Base-by-base conservation (phyloP, 2,888 invertebrate genomes). In the Thumatha senex region DNA sequence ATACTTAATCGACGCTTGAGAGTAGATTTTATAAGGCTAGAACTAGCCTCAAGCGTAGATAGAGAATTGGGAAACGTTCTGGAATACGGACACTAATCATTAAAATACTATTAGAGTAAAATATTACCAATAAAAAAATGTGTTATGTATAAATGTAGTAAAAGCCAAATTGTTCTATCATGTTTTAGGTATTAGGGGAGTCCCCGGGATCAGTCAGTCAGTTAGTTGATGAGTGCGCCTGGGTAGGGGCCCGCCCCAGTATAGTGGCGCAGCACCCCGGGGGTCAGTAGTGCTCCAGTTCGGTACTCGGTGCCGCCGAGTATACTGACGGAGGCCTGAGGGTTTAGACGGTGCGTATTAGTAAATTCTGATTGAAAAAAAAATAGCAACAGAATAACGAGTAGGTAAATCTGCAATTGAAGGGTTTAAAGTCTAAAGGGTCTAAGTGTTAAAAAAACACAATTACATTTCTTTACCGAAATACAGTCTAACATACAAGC, bases 291-390 rank as follows among this genome's bases (percentile, higher is more conserved):
- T 88, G 86, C 56, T 90, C 90, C 33, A 77, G 57, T 51, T 89
- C 89, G 0, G 78, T 84, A 7, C 84, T 61, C 1, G 89, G 89
- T 33, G 90, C 89, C 38, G 87, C 86, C 0, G 89, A 82, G 77
- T 90, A 91, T 40, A 87, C 87, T 54, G 91, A 91, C 1, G 91
- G 91, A 11, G 90, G 90, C 60, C 90, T 90, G 88, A 4, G 72
- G 72, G 42, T 48, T 3, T 46, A 48, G 11, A 30, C 4, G 7
- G 30, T 13, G 29, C 10, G 30, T 30, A 14, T 41, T 14, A 14
- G 18, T 24, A 5, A 4, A 2, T 5, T 4, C 18, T 24, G 18
- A n/a, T n/a, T 24, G 5, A 4, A 4, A 24, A 24, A 24, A 24
- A 4, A 24, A 24, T 24, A 24, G 18, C 18, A 24, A 4, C 18